Base-by-base conservation (phyloP, 2,113 vertebrate species). In the Herpailurus yagouaroundi region DNA sequence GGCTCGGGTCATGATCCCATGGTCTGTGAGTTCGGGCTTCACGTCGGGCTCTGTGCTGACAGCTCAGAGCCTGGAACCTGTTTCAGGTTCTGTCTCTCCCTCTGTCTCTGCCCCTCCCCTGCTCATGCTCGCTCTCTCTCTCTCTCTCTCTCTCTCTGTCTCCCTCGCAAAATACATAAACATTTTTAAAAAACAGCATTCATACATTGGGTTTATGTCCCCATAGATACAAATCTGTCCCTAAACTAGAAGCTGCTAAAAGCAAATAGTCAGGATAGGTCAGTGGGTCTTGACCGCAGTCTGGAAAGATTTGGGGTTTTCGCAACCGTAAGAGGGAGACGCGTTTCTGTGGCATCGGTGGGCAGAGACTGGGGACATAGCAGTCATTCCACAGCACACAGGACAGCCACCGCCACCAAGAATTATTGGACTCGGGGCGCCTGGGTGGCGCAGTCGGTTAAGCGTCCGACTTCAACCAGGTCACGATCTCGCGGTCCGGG, bases 131-230 rank as follows among this genome's bases (percentile, higher is more conserved):
- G 1, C 38, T 5, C 38, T 1, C 41, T 45, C 41, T 7, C 41
- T 45, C 41, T 7, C 41, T 45, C 41, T 6, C 41, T 7, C 6
- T 41, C 41, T 7, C 45, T 8, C 45, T n/a, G n/a, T 1, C 45
- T 1, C 45, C 45, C 45, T 45, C 45, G 8, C 45, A 45, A 45
- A 45, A 45, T 45, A 45, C 45, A 45, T 45, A 45, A 45, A 45
- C 45, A 45, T 92, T 93, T 74, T 97, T 86, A 66, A 45, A 92
- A 60, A 97, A 77, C 31, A 73, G 50, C 18, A 94, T 97, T 97
- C n/a, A 66, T 18, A 79, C 82, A 50, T 13, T 73, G 82, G 45
- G 95, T 77, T 74, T 95, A 90, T 96, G 73, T 45, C 38, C 91
- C 19, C 8, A 45, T 45, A 45, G 45, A 1, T 45, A 9, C 45